These are phyloP conservation scores for Xenopus tropicalis DNA, from an alignment of 2,113 vertebrate genomes.

Conservation along the genomic window UCB_Xtro_10.0 CM004445.2:73558001-73558500, in stretches of 20 bases:
- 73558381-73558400: neutral
- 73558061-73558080: too few species aligned
- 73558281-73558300: neutral
- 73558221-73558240: neutral
- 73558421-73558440: neutral
- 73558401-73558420: neutral
- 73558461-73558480: too few species aligned
- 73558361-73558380: neutral
- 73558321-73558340: neutral
- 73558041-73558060: too few species aligned
- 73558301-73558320: neutral
- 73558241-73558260: constrained; percentile 14
- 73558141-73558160: too few species aligned
- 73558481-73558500: too few species aligned
- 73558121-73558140: too few species aligned
- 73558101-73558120: too few species aligned
- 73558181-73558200: constrained; percentile 2
- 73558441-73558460: too few species aligned
- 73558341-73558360: constrained; percentile 31
- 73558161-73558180: constrained; percentile 25
- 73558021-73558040: too few species aligned
- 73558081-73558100: too few species aligned
- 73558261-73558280: constrained; percentile 17
- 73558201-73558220: neutral
- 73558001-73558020: too few species aligned